A percentile compares a stretch with the other conserved stretches of the same genome.
Conservation (phyloP, 2,113 vertebrate species). For the Ardeotis arabs region DNA sequence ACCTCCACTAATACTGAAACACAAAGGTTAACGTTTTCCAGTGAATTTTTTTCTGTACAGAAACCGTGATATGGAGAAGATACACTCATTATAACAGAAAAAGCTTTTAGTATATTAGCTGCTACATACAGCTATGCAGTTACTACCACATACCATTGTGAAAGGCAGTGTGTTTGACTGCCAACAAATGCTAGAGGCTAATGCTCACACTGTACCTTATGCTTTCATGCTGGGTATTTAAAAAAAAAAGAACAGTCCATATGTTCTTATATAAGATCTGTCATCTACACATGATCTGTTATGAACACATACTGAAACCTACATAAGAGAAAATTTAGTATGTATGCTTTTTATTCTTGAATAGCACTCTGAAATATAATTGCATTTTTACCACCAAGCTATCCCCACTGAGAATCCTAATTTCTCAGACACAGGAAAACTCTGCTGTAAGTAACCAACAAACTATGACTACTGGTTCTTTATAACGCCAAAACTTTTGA, state of each 20-base stretch:
- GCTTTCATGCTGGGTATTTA: neutral
- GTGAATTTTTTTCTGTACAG: neutral
- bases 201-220: neutral
- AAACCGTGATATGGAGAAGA: neutral
- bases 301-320: neutral
- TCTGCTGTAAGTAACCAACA: neutral
- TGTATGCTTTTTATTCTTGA: neutral
- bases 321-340: neutral
- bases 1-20: neutral
- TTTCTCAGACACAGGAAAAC: neutral
- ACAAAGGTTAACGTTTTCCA: neutral
- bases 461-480: neutral
- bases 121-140: neutral
- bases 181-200: neutral
- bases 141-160: neutral
- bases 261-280: neutral
- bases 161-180: neutral
- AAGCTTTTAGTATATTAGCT: neutral
- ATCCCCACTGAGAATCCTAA: neutral
- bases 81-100: neutral
- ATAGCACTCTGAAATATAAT: neutral
- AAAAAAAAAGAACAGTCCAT: neutral
- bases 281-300: neutral
- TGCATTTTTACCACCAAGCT: neutral
- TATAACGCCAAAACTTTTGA: neutral